Conservation (phyloP, 2,888 invertebrate species). For the Sarcophaga subvicina region DNA sequence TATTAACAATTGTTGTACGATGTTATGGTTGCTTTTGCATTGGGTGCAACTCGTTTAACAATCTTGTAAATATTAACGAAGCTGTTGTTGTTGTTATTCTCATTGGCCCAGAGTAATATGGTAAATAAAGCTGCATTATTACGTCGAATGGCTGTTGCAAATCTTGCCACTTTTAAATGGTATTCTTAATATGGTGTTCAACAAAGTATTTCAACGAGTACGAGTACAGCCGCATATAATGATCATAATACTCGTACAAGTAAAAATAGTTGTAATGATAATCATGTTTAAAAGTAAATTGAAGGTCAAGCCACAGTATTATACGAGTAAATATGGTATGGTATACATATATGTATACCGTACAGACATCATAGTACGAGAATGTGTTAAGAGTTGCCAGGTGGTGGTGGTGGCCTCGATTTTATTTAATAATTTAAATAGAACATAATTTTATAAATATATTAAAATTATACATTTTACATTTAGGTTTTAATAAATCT, state of each 20-base stretch:
- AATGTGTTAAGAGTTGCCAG: neutral
- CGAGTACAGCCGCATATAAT: slow-evolving; percentile 24
- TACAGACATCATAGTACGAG: neutral
- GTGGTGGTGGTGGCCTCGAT: neutral
- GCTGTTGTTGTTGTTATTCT: neutral
- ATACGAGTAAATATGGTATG: neutral
- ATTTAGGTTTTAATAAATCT: too few relatives aligned
- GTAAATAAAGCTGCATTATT: neutral
- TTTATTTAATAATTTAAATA: neutral
- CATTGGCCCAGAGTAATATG: too few relatives aligned
- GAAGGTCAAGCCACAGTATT: slow-evolving; percentile 58
- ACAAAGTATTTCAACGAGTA: neutral
- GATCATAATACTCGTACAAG: slow-evolving; percentile 1
- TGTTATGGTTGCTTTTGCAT: neutral
- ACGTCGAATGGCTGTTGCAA: neutral
- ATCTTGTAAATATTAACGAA: slow-evolving; percentile 6
- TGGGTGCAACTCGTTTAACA: slow-evolving; percentile 4
- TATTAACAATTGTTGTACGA: too few relatives aligned
- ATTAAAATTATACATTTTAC: too few relatives aligned
- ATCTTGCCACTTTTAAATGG: slow-evolving; percentile 16
- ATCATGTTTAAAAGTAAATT: slow-evolving; percentile 40
- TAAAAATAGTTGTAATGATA: neutral
- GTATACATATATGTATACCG: neutral
- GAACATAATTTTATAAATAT: neutral
- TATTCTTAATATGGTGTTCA: neutral